These are phyloP conservation scores for Channa argus DNA, from an alignment of 2,113 vertebrate species.

Conservation along the genomic window DNA sequence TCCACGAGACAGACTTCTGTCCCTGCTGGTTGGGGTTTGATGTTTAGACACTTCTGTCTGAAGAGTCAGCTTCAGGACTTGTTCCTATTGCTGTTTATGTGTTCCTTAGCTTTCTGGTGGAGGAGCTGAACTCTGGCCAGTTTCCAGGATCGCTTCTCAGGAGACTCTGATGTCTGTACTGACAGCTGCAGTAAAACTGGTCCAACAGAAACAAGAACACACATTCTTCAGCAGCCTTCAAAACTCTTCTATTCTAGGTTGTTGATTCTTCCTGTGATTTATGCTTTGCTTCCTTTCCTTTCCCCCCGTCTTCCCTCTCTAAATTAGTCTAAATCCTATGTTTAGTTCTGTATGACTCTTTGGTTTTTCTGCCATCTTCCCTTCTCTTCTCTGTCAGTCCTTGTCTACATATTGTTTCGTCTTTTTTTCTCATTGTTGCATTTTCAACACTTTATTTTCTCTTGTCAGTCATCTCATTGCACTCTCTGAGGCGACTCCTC, in stretches of 20 bases:
- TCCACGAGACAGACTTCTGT: too few relatives aligned
- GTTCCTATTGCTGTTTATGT: too few relatives aligned
- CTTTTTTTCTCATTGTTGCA: too few relatives aligned
- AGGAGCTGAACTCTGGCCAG: not conserved
- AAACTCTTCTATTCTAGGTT: not conserved
- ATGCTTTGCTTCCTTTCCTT: too few relatives aligned
- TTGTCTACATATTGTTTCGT: too few relatives aligned
- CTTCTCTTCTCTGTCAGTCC: not conserved
- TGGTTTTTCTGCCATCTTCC: not conserved
- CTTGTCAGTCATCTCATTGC: not conserved
- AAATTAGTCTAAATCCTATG: not conserved
- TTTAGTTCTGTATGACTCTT: not conserved
- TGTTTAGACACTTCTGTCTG: too few relatives aligned
- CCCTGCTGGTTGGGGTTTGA: too few relatives aligned
- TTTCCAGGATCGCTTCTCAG: not conserved
- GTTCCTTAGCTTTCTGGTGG: not conserved
- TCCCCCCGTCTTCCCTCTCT: too few relatives aligned
- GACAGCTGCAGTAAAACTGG: constrained; percentile 12
- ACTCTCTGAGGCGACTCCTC: not conserved
- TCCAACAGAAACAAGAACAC: constrained; percentile 26
- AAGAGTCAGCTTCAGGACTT: too few relatives aligned
- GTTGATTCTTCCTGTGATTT: not conserved
- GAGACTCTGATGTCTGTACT: not conserved
- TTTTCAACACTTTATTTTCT: not conserved
- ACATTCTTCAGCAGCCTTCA: not conserved